A percentile compares a stretch with the other conserved stretches of the same genome.
These are phyloP conservation scores for Limonius californicus DNA, from an alignment of 1,140 invertebrate genomes.

Conservation along the genomic window DNA sequence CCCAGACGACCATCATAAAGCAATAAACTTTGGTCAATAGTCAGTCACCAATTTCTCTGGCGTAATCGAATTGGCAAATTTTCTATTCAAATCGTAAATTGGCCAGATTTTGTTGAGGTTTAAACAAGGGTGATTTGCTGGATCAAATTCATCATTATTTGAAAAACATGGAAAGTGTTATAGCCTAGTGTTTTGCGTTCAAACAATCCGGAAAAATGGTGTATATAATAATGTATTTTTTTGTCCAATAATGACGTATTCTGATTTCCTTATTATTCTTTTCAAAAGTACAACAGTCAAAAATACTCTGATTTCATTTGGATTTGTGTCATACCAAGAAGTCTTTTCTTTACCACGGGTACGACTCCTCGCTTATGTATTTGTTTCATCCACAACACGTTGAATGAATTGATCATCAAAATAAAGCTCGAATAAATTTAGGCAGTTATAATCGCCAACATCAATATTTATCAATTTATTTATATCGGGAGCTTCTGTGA, in stretches of 20 bases:
- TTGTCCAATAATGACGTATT: background rate
- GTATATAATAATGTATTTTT: conserved; percentile 2
- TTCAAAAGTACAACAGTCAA: background rate
- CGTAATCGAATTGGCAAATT: conserved; percentile 13
- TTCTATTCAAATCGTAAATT: conserved; percentile 1
- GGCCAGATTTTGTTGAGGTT: conserved; percentile 14
- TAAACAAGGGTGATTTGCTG: background rate
- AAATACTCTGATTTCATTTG: background rate
- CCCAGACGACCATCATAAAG: conserved; percentile 23
- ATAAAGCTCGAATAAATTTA: no score
- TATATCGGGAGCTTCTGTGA: no score
- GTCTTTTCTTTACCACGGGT: background rate
- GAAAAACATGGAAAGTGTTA: background rate
- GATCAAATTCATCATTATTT: background rate
- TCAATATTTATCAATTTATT: no score
- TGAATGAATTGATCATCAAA: no score
- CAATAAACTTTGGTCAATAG: conserved; percentile 23
- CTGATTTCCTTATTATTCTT: background rate
- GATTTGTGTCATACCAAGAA: background rate
- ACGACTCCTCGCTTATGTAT: background rate
- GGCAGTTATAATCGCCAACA: no score
- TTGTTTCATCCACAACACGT: background rate
- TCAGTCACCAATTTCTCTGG: conserved; percentile 14
- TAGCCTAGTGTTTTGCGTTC: no score
- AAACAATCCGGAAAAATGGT: background rate